Percentiles rank a stretch among this genome's conserved stretches.
Evolutionary conservation across 2,113 vertebrate species (phyloP).

Genomic region (Acrocephalus arundinaceus): DNA sequence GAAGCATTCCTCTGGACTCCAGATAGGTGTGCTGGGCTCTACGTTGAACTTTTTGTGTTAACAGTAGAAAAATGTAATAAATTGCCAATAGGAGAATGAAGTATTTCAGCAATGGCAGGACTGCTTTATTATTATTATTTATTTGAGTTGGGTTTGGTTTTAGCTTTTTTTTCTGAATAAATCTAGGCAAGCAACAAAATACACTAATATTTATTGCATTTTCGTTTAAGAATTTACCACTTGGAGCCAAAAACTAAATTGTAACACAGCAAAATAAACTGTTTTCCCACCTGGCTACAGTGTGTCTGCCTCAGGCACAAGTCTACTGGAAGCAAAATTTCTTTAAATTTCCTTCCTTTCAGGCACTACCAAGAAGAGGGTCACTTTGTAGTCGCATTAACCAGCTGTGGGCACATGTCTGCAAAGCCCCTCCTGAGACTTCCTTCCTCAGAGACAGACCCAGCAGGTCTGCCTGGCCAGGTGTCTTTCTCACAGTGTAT

Average conservation of each 20-base stretch:
- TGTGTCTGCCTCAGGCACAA: not conserved
- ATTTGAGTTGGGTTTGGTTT: not conserved
- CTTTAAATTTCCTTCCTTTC: not conserved
- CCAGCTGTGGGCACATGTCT: not conserved
- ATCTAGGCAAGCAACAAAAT: not conserved
- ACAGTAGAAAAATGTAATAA: not conserved
- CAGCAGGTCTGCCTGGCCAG: not conserved
- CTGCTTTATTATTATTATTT: not conserved
- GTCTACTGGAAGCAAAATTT: not conserved
- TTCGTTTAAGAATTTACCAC: not conserved
- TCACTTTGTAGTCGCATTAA: not conserved
- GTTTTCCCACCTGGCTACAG: not conserved
- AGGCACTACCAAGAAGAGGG: not conserved
- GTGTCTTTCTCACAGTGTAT: not conserved
- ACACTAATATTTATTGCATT: not conserved
- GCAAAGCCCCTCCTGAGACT: not conserved
- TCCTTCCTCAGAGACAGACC: not conserved
- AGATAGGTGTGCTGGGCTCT: not conserved
- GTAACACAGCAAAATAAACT: not conserved
- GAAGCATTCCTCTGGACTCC: not conserved
- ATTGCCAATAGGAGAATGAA: not conserved
- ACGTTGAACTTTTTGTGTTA: not conserved
- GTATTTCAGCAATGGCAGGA: not conserved
- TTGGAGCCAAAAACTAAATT: not conserved
- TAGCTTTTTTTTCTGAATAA: not conserved